Conservation (phyloP, 2,113 vertebrate genomes). For the Psettodes erumei region DNA sequence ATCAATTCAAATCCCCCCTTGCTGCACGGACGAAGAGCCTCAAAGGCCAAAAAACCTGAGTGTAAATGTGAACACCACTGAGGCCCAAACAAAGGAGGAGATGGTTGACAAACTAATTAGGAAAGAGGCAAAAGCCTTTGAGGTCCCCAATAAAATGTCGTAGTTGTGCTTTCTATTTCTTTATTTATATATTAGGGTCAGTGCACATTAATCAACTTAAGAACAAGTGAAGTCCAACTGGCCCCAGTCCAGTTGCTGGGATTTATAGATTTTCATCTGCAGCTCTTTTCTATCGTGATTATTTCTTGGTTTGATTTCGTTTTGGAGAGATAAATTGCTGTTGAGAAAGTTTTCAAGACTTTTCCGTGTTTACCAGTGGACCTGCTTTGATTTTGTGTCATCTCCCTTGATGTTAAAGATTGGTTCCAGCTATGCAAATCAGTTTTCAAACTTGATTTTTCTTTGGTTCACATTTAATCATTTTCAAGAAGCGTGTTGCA, state of each 20-base stretch:
- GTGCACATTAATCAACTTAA: conserved; percentile 15
- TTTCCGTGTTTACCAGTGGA: conserved; percentile 9
- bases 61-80: conserved; percentile 32
- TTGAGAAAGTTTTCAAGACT: conserved; percentile 13
- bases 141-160: neutral
- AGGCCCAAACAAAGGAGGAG: neutral
- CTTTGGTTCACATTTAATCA: neutral
- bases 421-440: conserved; percentile 12
- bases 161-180: conserved; percentile 4
- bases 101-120: conserved; percentile 27
- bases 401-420: conserved; percentile 28
- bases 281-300: neutral
- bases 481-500: neutral
- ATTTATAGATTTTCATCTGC: neutral
- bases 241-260: neutral
- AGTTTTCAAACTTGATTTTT: conserved; percentile 16
- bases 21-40: conserved; percentile 23
- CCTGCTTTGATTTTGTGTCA: conserved; percentile 38
- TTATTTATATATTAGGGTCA: neutral
- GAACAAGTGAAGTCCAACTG: conserved; percentile 13
- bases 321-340: conserved; percentile 2
- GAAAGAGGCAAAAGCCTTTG: conserved; percentile 11
- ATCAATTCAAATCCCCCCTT: conserved; percentile 56
- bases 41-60: conserved; percentile 34
- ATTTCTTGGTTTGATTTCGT: neutral